A percentile compares a stretch with the other conserved stretches of the same genome.
Evolutionary conservation across 2,797 vertebrate genomes (phyloP).

Genomic region (Salarias fasciatus): DNA sequence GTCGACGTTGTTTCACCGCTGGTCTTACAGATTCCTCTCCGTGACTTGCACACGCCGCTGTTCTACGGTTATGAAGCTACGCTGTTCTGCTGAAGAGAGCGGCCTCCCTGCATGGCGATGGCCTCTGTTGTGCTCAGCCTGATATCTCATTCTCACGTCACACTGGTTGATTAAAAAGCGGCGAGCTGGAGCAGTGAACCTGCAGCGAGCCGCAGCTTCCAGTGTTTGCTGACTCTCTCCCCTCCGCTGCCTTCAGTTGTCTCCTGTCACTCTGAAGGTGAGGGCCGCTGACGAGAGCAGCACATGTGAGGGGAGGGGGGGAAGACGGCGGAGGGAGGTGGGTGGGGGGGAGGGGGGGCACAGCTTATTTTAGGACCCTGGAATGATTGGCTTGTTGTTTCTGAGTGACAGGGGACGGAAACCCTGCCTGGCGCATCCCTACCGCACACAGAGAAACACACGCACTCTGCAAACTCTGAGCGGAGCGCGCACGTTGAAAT

Average conservation of each 20-base stretch:
- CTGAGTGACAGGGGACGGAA: slow-evolving; percentile 80
- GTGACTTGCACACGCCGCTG: no score
- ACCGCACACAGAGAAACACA: slow-evolving; percentile 50
- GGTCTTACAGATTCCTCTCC: no score
- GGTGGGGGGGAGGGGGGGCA: slow-evolving; percentile 34
- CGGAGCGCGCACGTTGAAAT: neutral
- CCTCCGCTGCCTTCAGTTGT: slow-evolving; percentile 53
- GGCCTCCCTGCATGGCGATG: no score
- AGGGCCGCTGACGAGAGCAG: slow-evolving; percentile 79
- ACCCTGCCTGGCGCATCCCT: slow-evolving; percentile 68
- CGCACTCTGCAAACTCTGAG: neutral
- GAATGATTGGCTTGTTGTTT: slow-evolving; percentile 83
- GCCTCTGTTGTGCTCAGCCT: no score
- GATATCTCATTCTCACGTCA: no score
- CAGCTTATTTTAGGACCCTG: slow-evolving; percentile 81
- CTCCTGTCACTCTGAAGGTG: slow-evolving; percentile 79
- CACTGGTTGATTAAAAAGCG: no score
- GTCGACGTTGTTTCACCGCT: no score
- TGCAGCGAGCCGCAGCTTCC: no score
- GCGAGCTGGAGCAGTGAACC: no score
- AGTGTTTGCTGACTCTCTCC: slow-evolving; percentile 30
- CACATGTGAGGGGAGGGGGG: slow-evolving; percentile 70
- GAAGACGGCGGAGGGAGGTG: slow-evolving; percentile 48
- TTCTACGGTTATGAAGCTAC: no score
- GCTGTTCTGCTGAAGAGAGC: no score